Base-by-base conservation (phyloP, 2,888 invertebrate species). In the Clistopyga incitator region DNA sequence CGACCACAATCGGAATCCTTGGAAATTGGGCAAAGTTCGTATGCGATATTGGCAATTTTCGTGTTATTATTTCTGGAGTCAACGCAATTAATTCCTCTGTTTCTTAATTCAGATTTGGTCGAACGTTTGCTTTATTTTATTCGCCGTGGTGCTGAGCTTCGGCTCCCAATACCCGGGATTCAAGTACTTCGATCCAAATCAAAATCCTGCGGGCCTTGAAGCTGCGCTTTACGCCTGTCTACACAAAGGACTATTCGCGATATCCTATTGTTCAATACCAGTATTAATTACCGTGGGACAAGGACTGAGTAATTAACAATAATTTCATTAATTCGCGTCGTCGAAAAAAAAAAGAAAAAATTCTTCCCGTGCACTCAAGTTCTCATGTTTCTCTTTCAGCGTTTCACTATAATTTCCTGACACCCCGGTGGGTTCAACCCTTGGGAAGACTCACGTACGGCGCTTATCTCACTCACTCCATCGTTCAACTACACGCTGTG, bases 351-450 rank as follows among this genome's bases (percentile, higher is more conserved):
- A 29, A 29, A 29, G 29, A 29, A 29, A 4, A 11, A 20, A 8
- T 23, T 11, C 0, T 11, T 25, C 3, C 25, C 25, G 2, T 2
- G 20, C 23, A 11, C 13, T 56, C 10, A 50, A n/a, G 50, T 10
- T 10, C 10, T 38, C 38, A 10, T 38, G 10, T 38, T 6, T n/a
- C 34, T 61, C 3, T 78, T 70, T 56, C 84, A 91, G 91, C 89
- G 83, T 86, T 87, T 15, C 86, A 89, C 80, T 88, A 89, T 71
- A 90, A 89, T 59, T 85, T 89, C 20, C 81, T 90, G 10, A 89
- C 89, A 15, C 88, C 88, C 8, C 25, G 84, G 29, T 91, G 90
- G 91, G 87, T 85, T 29, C 91, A 90, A 79, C 91, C 91, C 18
- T 52, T 90, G 23, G 88, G 88, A 11, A 88, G 88, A 86, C 80